phyloP scores from a whole-genome alignment of 2,113 vertebrate genomes.

The Engraulis encrasicolus region DNA sequence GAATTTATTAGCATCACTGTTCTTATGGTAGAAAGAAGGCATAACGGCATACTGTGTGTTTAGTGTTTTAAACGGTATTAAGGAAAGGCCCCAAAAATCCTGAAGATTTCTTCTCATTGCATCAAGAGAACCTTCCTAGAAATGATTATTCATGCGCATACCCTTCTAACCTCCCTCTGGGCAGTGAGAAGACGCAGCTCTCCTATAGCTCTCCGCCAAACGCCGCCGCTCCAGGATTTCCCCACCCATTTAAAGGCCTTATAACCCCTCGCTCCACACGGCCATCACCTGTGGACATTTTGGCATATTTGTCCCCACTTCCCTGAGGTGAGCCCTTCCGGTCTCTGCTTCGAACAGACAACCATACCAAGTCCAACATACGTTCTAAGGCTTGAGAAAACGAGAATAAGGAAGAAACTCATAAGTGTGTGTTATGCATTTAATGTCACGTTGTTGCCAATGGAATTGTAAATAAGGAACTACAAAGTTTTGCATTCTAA shows the following conservation, averaged over 20 bases:
- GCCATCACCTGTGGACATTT: conserved; percentile 81
- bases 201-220: background rate
- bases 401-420: conserved; percentile 77
- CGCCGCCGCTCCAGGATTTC: too few species aligned
- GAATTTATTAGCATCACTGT: conserved; percentile 76
- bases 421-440: conserved; percentile 89
- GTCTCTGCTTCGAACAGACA: conserved; percentile 70
- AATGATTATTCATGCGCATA: background rate
- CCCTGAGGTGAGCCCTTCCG: too few species aligned
- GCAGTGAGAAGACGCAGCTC: background rate
- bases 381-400: conserved; percentile 78
- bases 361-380: conserved; percentile 73
- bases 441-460: conserved; percentile 93
- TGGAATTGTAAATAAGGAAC: conserved; percentile 98
- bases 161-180: background rate
- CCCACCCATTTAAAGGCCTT: conserved; percentile 82
- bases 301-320: conserved; percentile 91
- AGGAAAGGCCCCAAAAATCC: too few species aligned
- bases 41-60: background rate
- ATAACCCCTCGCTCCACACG: too few species aligned
- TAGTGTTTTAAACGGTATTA: background rate
- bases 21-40: conserved; percentile 63
- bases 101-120: background rate
- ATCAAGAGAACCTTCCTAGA: background rate
- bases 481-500: conserved; percentile 97